Conservation (phyloP, 2,888 invertebrate genomes). For the Homarus gammarus region DNA sequence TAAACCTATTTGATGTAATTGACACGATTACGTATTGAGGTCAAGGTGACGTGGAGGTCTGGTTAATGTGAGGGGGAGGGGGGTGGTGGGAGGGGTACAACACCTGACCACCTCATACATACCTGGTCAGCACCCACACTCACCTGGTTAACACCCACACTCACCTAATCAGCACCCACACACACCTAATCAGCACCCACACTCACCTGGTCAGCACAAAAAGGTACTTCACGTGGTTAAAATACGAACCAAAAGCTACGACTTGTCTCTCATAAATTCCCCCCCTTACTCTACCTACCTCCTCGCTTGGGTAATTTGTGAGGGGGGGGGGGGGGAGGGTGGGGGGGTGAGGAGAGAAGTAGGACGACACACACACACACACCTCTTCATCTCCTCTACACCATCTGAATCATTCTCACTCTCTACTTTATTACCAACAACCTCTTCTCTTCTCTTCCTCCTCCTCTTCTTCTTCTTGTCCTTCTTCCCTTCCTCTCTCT, state of each 20-base stretch:
- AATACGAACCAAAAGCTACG: constrained; percentile 36
- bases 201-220: neutral
- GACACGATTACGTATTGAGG: too few species aligned
- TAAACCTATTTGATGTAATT: too few species aligned
- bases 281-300: constrained; percentile 45
- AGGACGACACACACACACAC: neutral
- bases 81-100: too few species aligned
- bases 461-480: too few species aligned
- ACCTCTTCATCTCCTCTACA: too few species aligned
- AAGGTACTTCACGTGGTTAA: constrained; percentile 32
- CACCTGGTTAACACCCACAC: neutral
- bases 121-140: neutral
- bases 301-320: constrained; percentile 40
- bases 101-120: too few species aligned
- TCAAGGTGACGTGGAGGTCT: too few species aligned
- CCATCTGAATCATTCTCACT: too few species aligned
- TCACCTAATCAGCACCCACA: neutral
- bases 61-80: too few species aligned
- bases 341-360: neutral
- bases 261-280: constrained; percentile 40
- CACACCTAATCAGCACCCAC: neutral
- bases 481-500: too few species aligned
- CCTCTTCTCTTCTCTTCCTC: too few species aligned
- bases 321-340: neutral
- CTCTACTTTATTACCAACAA: too few species aligned